Conservation (phyloP, 2,888 invertebrate genomes). For the Xestia ashworthii region DNA sequence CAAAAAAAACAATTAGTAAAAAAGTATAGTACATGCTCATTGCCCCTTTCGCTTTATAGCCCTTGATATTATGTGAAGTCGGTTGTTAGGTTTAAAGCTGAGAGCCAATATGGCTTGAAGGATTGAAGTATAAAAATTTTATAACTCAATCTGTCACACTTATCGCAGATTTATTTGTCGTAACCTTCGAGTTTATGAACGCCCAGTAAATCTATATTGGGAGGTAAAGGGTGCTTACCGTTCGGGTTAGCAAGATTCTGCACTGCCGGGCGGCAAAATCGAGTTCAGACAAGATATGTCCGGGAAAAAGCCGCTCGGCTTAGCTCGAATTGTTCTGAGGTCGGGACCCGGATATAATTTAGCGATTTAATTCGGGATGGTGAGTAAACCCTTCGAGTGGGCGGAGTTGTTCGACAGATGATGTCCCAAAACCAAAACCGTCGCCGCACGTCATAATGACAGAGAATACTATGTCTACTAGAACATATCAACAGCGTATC, state of each 20-base stretch:
- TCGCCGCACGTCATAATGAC: too few relatives aligned
- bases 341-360: not conserved
- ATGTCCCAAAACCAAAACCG: not conserved
- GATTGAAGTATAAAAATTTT: conserved; percentile 29
- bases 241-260: not conserved
- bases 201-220: conserved; percentile 17
- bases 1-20: conserved; percentile 3
- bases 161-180: conserved; percentile 38
- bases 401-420: not conserved
- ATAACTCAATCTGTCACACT: conserved; percentile 33
- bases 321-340: not conserved
- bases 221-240: not conserved
- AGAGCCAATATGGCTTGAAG: conserved; percentile 29
- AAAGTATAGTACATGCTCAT: not conserved
- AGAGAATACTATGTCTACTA: too few relatives aligned
- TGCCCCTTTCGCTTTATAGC: conserved; percentile 3
- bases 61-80: conserved; percentile 15
- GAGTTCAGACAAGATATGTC: not conserved
- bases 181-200: conserved; percentile 40
- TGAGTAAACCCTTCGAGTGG: not conserved
- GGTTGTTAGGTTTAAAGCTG: conserved; percentile 16
- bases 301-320: not conserved
- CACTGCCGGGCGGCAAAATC: not conserved
- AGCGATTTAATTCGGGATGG: not conserved
- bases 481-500: too few relatives aligned